Base-by-base conservation (phyloP, 1,140 invertebrate species). In the Drosophila bifasciata region DNA sequence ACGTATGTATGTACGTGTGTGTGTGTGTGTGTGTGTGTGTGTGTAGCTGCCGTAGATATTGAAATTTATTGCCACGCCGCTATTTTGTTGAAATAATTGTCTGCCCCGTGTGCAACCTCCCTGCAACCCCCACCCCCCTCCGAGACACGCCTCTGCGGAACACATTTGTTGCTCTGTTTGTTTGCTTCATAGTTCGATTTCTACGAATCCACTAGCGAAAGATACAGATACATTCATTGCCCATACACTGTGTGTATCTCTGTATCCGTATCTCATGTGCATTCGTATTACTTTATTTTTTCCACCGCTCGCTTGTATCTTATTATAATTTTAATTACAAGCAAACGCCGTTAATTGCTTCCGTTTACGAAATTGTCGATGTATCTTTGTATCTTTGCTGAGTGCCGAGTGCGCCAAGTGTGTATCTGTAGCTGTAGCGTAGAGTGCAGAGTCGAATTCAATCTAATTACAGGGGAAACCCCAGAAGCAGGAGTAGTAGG, bases 241-340 rank as follows among this genome's bases (percentile, higher is more conserved):
- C 69, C 55, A 67, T 49, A 52, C 78, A 81, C 68, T 5, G 23
- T 25, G 23, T 25, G 23, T 25, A 25, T 5, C 9, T 9, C 28
- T 32, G 9, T 36, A 36, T 36, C 32, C 13, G 75, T 75, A 62
- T 64, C 66, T 41, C 66, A 63, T 76, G 75, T 61, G 62, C 67
- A 59, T 85, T 57, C 56, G 83, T 83, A 74, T 85, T 78, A 74
- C 69, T 77, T 81, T 78, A 83, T 81, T 74, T 75, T 70, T 76
- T 61, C 48, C 78, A 73, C 81, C 69, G 78, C 78, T 11, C 32
- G 11, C 11, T 36, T 36, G 32, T 36, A 86, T 86, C 81, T 86
- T 86, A 88, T 86, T 86, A 88, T 88, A 86, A 88, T 86, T 86
- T 86, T 88, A 86, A 86, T 86, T 86, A 86, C 83, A 83, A 71